Evolutionary conservation across 2,797 vertebrate genomes (phyloP).

Genomic region (Neomorphus geoffroyi): DNA sequence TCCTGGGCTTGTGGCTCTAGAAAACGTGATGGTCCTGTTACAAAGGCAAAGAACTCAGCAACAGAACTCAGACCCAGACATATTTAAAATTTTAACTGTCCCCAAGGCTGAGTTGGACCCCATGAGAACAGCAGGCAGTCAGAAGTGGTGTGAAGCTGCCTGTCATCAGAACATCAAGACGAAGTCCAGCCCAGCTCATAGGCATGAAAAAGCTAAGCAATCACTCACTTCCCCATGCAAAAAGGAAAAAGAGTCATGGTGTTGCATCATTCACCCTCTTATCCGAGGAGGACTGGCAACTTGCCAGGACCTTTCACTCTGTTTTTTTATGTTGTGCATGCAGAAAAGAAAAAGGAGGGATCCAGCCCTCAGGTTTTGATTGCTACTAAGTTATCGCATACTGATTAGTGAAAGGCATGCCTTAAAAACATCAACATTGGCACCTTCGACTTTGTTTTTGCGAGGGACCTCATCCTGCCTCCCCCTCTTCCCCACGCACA

Average conservation of each 20-base stretch:
- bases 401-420: not conserved
- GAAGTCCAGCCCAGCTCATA: not conserved
- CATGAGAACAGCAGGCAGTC: not conserved
- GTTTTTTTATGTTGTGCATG: not conserved
- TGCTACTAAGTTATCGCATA: not conserved
- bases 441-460: slow-evolving; percentile 35
- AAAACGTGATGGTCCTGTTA: accelerated
- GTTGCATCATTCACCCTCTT: slow-evolving; percentile 2
- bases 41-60: not conserved
- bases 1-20: not conserved
- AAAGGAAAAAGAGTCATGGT: not conserved
- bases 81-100: not conserved
- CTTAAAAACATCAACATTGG: not conserved
- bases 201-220: slow-evolving; percentile 6
- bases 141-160: not conserved
- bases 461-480: not conserved
- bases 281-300: not conserved
- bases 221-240: not conserved
- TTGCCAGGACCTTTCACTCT: slow-evolving; percentile 17
- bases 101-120: not conserved
- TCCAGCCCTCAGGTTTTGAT: not conserved
- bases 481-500: not conserved
- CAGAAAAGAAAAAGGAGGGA: slow-evolving; percentile 1
- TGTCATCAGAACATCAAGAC: not conserved
- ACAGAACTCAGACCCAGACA: not conserved